Evolutionary conservation across 2,888 invertebrate genomes (phyloP), one percentile per base, ranked within the genome.

Genomic region (Dorcus hopei): DNA sequence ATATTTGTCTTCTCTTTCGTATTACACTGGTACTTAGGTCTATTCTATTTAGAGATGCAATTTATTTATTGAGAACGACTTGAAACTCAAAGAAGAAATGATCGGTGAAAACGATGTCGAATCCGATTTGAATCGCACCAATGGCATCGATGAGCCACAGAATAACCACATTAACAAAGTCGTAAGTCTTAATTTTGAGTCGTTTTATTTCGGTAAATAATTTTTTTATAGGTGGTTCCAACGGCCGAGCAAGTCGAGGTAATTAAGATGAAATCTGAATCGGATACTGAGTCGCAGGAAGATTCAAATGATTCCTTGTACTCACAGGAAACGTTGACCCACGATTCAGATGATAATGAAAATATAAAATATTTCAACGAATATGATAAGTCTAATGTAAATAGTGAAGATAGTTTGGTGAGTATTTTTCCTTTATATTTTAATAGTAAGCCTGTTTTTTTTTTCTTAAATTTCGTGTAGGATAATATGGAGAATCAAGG

Each of bases 161-260:
- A 65, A 68, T 55, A 74, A 74, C 63, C 73, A 76, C 64, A 74
- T 76, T 38, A 74, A 67, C 64, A 64, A 75, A 61, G 72, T 68
- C 19, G 77, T 77, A 66, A 69, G 70, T 69, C 3, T 8, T 5
- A 52, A 52, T 19, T 14, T 38, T 19, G 7, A 23, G 33, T 16
- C n/a, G 9, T 48, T 9, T 48, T 7, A 6, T 47, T 11, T 14
- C 48, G 19, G 19, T 19, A 19, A 19, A 19, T 19, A 26, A 26
- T 26, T 16, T n/a, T 52, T 54, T 49, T 38, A 16, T 52, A 57
- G 57, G 57, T 57, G 51, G 57, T 45, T 38, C 57, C 57, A 47
- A 52, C 38, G 14, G 49, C 54, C 40, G 54, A 58, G 43, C 58
- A 54, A 45, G 53, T 54, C 8, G 58, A 58, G 26, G 23, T 58